Percentiles rank a stretch among this genome's conserved stretches.
Conservation (phyloP, 2,888 invertebrate species). For the Hetaerina titia region DNA sequence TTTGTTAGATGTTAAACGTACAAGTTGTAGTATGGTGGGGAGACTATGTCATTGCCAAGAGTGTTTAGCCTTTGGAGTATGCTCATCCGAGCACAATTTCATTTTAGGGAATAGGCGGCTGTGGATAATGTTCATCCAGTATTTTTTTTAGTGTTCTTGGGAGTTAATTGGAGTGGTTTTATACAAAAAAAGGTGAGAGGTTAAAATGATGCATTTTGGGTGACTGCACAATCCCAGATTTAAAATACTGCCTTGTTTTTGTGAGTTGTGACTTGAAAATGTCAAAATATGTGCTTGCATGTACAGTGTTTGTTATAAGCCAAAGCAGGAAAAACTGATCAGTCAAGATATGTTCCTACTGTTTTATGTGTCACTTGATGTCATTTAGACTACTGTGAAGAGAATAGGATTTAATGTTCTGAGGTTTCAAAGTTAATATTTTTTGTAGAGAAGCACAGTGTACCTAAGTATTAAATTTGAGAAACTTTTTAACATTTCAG, state of each 20-base stretch:
- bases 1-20: conserved; percentile 32
- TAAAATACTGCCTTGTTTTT: conserved; percentile 18
- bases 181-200: not conserved
- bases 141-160: conserved; percentile 53
- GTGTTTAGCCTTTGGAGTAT: conserved; percentile 26
- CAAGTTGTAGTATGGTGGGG: not conserved
- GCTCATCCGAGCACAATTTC: conserved; percentile 4
- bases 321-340: conserved; percentile 40
- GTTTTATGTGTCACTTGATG: conserved; percentile 52
- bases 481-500: not conserved
- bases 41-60: conserved; percentile 28
- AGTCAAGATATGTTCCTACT: conserved; percentile 61
- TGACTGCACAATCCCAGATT: conserved; percentile 21
- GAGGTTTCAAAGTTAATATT: not conserved
- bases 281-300: conserved; percentile 20
- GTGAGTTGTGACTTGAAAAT: not conserved
- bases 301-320: conserved; percentile 39
- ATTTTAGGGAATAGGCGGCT: conserved; percentile 33
- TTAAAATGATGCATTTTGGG: not conserved
- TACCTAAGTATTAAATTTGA: not conserved
- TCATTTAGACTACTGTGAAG: not conserved
- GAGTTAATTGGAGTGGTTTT: conserved; percentile 6
- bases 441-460: not conserved
- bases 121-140: conserved; percentile 54
- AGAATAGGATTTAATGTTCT: not conserved